A percentile compares a stretch with the other conserved stretches of the same genome.
Conservation (phyloP, 2,797 vertebrate species). For the Eutrigla gurnardus region DNA sequence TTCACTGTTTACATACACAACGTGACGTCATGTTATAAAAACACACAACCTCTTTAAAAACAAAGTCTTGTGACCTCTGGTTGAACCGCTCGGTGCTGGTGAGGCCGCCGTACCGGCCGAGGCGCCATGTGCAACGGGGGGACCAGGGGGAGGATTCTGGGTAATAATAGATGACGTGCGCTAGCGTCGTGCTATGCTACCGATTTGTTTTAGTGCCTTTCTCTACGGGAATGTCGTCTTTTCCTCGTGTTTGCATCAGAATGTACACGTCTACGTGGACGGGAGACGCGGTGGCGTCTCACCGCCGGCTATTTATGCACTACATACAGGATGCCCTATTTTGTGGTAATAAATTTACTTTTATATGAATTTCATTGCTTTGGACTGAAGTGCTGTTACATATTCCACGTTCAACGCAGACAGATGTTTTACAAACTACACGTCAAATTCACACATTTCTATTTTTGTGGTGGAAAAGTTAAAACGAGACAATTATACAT, state of each 20-base stretch:
- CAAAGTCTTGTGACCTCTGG: conserved; percentile 72
- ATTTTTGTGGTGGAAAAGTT: conserved; percentile 17
- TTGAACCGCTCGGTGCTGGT: conserved; percentile 57
- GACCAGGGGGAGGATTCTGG: conserved; percentile 68
- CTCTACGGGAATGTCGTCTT: conserved; percentile 61
- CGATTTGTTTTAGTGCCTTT: conserved; percentile 82
- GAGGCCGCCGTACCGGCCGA: conserved; percentile 73
- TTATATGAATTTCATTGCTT: conserved; percentile 68
- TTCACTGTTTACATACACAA: too few relatives aligned
- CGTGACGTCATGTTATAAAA: background rate
- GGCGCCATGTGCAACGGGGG: conserved; percentile 38
- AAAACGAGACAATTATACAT: conserved; percentile 10
- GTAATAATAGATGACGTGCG: conserved; percentile 49
- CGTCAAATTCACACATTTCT: conserved; percentile 22
- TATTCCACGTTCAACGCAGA: conserved; percentile 1
- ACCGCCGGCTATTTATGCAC: conserved; percentile 81
- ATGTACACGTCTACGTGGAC: conserved; percentile 50
- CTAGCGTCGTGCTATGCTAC: conserved; percentile 46
- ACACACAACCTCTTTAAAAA: conserved; percentile 21
- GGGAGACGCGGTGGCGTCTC: conserved; percentile 34
- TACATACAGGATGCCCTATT: conserved; percentile 80
- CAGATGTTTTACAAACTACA: conserved; percentile 1
- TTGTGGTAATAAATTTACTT: conserved; percentile 85
- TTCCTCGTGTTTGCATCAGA: conserved; percentile 64
- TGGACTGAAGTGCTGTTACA: conserved; percentile 37